Conservation (phyloP, 1,140 invertebrate species). For the Solenopsis fugax region DNA sequence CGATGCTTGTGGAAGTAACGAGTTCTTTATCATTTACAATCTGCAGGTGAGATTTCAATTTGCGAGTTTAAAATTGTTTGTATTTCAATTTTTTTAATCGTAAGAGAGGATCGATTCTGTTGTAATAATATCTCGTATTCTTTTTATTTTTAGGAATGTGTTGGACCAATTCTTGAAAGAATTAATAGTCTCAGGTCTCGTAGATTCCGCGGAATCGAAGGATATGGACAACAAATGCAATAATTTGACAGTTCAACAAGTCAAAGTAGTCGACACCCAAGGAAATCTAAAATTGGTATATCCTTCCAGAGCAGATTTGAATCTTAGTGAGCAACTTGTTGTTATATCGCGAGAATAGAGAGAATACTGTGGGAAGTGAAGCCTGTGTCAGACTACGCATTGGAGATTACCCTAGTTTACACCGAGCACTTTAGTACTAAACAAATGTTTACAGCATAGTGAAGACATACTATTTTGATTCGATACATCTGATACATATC, state of each 20-base stretch:
- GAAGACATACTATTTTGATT: too few relatives aligned
- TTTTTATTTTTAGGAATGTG: conserved; percentile 85
- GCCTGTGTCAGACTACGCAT: too few relatives aligned
- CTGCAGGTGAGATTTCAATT: conserved; percentile 87
- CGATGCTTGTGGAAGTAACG: conserved; percentile 93
- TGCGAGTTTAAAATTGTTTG: conserved; percentile 5
- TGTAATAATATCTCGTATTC: background rate
- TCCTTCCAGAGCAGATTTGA: conserved; percentile 92
- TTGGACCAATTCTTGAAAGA: conserved; percentile 90
- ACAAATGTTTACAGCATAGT: too few relatives aligned
- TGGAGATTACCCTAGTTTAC: too few relatives aligned
- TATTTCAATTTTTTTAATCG: conserved; percentile 15
- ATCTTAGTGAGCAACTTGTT: conserved; percentile 83
- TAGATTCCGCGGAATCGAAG: conserved; percentile 76
- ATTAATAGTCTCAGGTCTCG: conserved; percentile 88
- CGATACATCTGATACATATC: too few relatives aligned
- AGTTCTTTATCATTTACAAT: conserved; percentile 89
- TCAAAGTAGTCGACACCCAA: conserved; percentile 90
- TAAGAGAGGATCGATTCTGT: background rate
- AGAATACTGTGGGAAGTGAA: background rate
- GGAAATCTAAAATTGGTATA: conserved; percentile 91
- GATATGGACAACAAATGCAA: conserved; percentile 57
- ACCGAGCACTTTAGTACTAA: too few relatives aligned
- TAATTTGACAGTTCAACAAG: conserved; percentile 89
- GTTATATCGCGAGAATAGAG: background rate